These are phyloP conservation scores for Cichlasoma orientale DNA, from an alignment of 2,797 vertebrate genomes.

Conservation along the genomic window DNA sequence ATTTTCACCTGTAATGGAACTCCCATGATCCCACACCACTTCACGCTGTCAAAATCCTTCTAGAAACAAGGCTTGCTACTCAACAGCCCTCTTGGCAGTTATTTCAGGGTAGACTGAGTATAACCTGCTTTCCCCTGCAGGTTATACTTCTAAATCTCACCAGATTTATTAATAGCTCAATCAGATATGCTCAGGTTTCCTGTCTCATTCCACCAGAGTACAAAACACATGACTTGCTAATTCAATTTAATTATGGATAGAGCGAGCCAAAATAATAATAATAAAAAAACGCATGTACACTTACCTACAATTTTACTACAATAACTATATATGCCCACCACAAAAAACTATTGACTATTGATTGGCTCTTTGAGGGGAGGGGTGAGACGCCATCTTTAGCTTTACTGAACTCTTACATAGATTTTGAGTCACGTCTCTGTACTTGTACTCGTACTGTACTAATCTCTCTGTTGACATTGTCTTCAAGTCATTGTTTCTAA, in stretches of 20 bases:
- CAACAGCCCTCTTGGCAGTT: background rate
- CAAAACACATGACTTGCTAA: background rate
- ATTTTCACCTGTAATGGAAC: background rate
- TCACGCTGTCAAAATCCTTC: background rate
- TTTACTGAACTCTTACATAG: background rate
- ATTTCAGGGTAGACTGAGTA: background rate
- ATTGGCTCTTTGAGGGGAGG: background rate
- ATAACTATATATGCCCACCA: background rate
- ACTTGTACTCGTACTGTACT: too few species aligned
- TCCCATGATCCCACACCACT: background rate
- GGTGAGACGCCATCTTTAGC: background rate
- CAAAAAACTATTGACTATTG: background rate
- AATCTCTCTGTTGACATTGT: background rate
- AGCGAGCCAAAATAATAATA: background rate
- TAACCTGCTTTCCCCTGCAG: background rate
- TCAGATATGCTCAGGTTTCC: background rate
- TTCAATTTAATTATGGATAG: too few species aligned
- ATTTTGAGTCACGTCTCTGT: background rate
- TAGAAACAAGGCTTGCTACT: background rate
- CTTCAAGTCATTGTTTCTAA: background rate
- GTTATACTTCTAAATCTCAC: background rate
- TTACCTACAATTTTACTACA: background rate
- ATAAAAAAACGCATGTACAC: background rate
- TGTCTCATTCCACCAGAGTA: background rate
- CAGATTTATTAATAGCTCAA: background rate